These are phyloP conservation scores for Bubo scandiacus DNA, from an alignment of 2,113 vertebrate species.

Conservation along the genomic window DNA sequence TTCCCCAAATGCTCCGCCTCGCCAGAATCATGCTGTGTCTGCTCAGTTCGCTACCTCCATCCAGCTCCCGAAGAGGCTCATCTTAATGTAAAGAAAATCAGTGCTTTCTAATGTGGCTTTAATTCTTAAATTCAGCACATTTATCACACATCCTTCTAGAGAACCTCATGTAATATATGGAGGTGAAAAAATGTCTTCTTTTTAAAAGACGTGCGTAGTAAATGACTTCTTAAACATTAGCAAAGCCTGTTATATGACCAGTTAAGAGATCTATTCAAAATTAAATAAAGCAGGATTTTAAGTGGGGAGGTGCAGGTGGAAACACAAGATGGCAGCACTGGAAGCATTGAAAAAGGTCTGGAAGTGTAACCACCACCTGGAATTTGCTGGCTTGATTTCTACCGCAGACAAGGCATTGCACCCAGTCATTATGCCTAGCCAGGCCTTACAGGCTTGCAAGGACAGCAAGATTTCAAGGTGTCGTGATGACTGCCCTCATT, in stretches of 20 bases:
- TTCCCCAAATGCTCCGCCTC: slow-evolving; percentile 37
- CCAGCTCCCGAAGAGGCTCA: slow-evolving; percentile 25
- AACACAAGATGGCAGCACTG: slow-evolving; percentile 51
- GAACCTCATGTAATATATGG: not conserved
- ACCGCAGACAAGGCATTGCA: not conserved
- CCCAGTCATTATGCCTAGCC: not conserved
- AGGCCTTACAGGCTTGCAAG: not conserved
- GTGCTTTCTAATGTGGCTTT: slow-evolving; percentile 22
- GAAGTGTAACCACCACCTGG: not conserved
- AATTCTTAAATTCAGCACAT: slow-evolving; percentile 19
- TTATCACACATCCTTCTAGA: not conserved
- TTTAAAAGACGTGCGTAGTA: not conserved
- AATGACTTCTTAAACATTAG: not conserved
- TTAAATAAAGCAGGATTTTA: not conserved
- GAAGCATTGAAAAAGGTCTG: not conserved
- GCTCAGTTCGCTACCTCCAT: slow-evolving; percentile 18
- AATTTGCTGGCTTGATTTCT: not conserved
- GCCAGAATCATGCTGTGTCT: slow-evolving; percentile 40
- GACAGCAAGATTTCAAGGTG: not conserved
- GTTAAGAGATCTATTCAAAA: not conserved
- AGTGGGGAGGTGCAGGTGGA: not conserved
- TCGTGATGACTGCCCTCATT: not conserved
- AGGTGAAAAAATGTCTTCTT: not conserved
- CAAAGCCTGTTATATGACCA: not conserved
- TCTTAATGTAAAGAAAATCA: slow-evolving; percentile 40